Base-by-base conservation (phyloP, 1,140 invertebrate species). In the Sycophaga agraensis region DNA sequence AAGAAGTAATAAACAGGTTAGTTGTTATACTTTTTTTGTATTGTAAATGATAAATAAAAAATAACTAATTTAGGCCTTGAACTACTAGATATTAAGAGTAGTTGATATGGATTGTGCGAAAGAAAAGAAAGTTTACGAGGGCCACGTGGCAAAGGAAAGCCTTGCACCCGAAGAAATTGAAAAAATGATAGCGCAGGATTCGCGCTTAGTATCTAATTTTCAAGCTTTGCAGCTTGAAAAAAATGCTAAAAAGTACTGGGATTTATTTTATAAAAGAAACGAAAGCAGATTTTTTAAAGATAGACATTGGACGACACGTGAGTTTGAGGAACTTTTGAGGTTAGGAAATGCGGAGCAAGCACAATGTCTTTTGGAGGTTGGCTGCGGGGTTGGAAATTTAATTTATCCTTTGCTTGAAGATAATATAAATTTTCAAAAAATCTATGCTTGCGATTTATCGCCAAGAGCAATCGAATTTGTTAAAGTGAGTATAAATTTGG, bases 381-480 rank as follows among this genome's bases (percentile, higher is more conserved):
- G 97, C 0, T 99, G 97, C 82, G 97, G 97, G 6, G 96, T 98
- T 45, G 97, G 97, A 0, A 99, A 99, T 81, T 91, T 99, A 72
- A 83, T 98, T 48, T 98, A 93, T 82, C 97, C 97, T 0, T 73
- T 99, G 35, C 72, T 97, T 4, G 88, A 95, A 74, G 92, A 93
- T 69, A 86, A 88, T 28, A 76, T 84, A 42, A 73, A 83, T 1
- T 85, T 86, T 69, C 85, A 90, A 21, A 89, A 84, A 70, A 88
- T 97, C 67, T 92, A 93, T 77, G 95, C 92, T 4, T 99, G 96
- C 82, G 97, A 99, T 83, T 91, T 99, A 72, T 97, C 96, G 7
- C 87, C 89, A 31, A 86, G 91, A 81, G 97, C 96, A 2, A 83
- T 99, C 1, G 87, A 96, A 1, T 89, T 97, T 71, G 87, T 97